Evolutionary conservation across 1,140 invertebrate genomes (phyloP).

Genomic region (Chelonus insularis): DNA sequence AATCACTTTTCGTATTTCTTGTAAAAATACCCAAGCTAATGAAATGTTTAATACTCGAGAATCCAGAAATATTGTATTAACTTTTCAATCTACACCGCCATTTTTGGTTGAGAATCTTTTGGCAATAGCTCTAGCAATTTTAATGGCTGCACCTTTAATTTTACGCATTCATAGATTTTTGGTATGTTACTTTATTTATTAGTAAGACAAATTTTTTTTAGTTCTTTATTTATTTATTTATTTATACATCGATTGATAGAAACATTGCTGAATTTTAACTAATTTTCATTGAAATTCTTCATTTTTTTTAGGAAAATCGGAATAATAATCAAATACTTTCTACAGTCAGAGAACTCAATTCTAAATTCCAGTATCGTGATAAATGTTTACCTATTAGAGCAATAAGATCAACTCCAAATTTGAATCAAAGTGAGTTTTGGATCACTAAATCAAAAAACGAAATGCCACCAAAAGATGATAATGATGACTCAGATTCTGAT

Average conservation of each 20-base stretch:
- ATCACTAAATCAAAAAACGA: too few species aligned
- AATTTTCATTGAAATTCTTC: too few species aligned
- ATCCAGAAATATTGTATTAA: constrained; percentile 41
- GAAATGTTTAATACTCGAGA: constrained; percentile 45
- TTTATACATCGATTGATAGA: too few species aligned
- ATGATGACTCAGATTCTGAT: constrained; percentile 12
- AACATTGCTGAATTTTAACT: too few species aligned
- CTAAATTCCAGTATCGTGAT: too few species aligned
- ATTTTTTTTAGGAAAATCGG: too few species aligned
- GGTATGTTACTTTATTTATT: constrained; percentile 40
- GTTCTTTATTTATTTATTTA: neutral
- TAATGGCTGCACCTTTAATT: constrained; percentile 48
- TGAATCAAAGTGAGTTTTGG: too few species aligned
- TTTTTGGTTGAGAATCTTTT: constrained; percentile 44
- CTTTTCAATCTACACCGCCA: constrained; percentile 43
- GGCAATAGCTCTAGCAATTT: constrained; percentile 42
- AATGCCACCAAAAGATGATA: neutral
- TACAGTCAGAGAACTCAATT: too few species aligned
- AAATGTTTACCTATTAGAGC: too few species aligned
- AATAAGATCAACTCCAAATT: too few species aligned
- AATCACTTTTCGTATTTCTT: neutral
- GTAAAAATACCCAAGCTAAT: constrained; percentile 7
- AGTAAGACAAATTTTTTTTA: neutral
- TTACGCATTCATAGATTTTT: constrained; percentile 38
- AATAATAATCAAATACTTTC: too few species aligned